These are phyloP conservation scores for Anseranas semipalmata DNA, from an alignment of 2,113 vertebrate species.

Conservation along the genomic window DNA sequence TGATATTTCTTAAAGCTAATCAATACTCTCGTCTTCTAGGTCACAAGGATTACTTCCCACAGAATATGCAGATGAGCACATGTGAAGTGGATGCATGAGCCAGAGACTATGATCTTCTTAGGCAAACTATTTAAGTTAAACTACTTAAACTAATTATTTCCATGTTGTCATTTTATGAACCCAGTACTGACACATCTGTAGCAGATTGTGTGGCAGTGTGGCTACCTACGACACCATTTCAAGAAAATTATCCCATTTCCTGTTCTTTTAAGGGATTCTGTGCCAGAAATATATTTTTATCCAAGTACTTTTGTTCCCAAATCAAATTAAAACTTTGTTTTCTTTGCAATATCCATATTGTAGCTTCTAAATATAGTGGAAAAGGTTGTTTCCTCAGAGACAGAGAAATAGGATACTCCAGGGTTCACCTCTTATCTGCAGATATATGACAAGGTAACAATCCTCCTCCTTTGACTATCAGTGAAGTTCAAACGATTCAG, in stretches of 20 bases:
- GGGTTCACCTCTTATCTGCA: too few relatives aligned
- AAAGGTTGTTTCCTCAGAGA: too few relatives aligned
- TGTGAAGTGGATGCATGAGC: not conserved
- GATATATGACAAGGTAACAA: too few relatives aligned
- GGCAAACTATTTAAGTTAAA: not conserved
- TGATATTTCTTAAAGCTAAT: not conserved
- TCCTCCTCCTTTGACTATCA: not conserved
- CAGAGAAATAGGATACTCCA: too few relatives aligned
- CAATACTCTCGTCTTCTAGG: not conserved
- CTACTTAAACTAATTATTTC: too few relatives aligned
- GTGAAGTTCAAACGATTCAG: not conserved
- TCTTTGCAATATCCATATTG: not conserved
- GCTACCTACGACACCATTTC: not conserved
- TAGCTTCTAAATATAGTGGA: not conserved
- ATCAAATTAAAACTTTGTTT: not conserved
- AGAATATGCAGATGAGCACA: not conserved
- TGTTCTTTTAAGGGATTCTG: not conserved
- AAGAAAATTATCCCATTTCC: not conserved
- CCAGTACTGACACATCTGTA: not conserved
- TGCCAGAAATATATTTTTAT: not conserved
- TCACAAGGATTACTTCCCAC: not conserved
- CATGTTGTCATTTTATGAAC: not conserved
- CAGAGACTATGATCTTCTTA: not conserved
- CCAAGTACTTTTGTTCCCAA: not conserved
- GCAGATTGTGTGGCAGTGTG: not conserved